phyloP scores from a whole-genome alignment of 2,888 invertebrate genomes.

The Hymenopus coronatus region DNA sequence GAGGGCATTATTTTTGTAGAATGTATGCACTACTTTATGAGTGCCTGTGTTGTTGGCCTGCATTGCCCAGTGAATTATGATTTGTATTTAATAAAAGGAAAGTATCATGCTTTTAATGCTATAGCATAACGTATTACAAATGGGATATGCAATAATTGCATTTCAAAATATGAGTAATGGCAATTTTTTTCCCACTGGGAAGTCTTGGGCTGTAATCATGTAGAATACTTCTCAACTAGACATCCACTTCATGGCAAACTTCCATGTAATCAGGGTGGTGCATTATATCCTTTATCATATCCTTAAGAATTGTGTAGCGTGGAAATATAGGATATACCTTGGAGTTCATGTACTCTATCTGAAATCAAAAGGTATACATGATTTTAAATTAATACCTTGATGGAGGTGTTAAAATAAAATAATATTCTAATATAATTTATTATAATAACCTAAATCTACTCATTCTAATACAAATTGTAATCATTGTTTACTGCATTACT shows the following conservation, averaged over 20 bases:
- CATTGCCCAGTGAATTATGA: too few relatives aligned
- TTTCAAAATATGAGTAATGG: not conserved
- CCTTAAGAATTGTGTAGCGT: slow-evolving; percentile 92
- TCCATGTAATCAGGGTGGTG: slow-evolving; percentile 96
- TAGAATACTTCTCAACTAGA: slow-evolving; percentile 32
- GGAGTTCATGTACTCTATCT: slow-evolving; percentile 87
- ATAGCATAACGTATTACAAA: not conserved
- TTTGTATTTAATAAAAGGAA: too few relatives aligned
- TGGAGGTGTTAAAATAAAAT: not conserved
- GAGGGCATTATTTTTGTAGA: not conserved
- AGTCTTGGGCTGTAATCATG: not conserved
- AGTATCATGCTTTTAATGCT: too few relatives aligned
- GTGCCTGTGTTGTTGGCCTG: not conserved
- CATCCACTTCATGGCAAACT: slow-evolving; percentile 86
- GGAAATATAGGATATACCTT: slow-evolving; percentile 93
- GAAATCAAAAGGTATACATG: slow-evolving; percentile 62
- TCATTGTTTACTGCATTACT: too few relatives aligned
- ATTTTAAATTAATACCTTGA: not conserved
- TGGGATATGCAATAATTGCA: not conserved
- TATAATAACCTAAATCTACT: too few relatives aligned
- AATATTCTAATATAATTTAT: too few relatives aligned
- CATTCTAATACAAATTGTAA: too few relatives aligned
- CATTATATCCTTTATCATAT: slow-evolving; percentile 95
- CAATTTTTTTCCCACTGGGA: not conserved
- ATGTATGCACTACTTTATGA: not conserved